Base-by-base conservation (phyloP, 2,888 invertebrate genomes). In the Lasius platythorax region DNA sequence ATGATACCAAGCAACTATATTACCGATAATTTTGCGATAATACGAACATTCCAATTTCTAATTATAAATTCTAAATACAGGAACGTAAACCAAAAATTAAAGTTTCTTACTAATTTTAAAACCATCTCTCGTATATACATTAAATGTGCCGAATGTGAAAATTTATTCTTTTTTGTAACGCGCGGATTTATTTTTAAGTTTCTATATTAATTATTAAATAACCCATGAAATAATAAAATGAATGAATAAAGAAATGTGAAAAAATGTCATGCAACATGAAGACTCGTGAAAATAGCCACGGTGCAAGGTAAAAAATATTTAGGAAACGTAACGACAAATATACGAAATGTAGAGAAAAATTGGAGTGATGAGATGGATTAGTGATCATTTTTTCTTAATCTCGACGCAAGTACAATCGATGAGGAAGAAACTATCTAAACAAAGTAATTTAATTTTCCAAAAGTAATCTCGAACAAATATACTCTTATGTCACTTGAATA, bases 231-330 rank as follows among this genome's bases (percentile, higher is more conserved):
- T 23, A 46, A 28, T 12, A 4, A 40, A 56, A 43, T 0, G 40
- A 30, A 70, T 56, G 12, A 78, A 56, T 37, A 40, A 8, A 23
- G 12, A 53, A 50, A 40, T 30, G 30, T 53, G 68, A 56, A 9
- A 50, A 43, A 70, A 43, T 43, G 15, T 70, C 78, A 72, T 78
- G 78, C 78, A 70, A 78, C 72, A 72, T 78, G 72, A 56, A 70
- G 53, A 70, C 43, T 70, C 30, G 56, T 72, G 72, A 58, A 56
- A 78, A 5, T 78, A 72, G 56, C n/a, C 73, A 78, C 56, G 72
- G 78, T 78, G 78, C 78, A 72, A 72, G n/a, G 30, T 56, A 40
- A 53, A 67, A 53, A 18, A 28, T 67, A 40, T 53, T 28, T 23
- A 12, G 67, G 5, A 33, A 43, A 67, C 12, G 8, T 28, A 70